Evolutionary conservation across 2,113 vertebrate genomes (phyloP).

Genomic region (Oncorhynchus keta): DNA sequence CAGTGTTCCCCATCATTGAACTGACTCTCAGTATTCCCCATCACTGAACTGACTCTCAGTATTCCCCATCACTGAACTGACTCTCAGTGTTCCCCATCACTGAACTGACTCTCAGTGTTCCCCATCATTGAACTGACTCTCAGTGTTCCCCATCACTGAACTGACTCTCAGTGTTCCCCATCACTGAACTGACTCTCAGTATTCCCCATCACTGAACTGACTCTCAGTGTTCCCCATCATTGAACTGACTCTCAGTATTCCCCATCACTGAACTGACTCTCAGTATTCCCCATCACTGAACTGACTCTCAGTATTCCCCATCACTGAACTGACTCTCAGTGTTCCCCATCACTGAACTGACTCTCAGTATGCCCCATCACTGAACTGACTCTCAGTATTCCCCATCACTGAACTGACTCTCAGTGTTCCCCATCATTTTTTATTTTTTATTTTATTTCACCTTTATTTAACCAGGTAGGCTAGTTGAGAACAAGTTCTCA

Average conservation of each 20-base stretch:
- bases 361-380: too few relatives aligned
- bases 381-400: too few relatives aligned
- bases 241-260: constrained; percentile 23
- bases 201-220: too few relatives aligned
- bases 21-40: constrained; percentile 25
- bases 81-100: constrained; percentile 27
- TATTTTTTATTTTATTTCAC: too few relatives aligned
- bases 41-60: neutral
- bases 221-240: too few relatives aligned
- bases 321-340: neutral
- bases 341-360: constrained; percentile 56
- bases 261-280: constrained; percentile 56
- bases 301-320: too few relatives aligned
- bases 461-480: too few relatives aligned
- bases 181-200: constrained; percentile 53
- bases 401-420: neutral
- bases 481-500: too few relatives aligned
- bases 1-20: too few relatives aligned
- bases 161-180: constrained; percentile 40
- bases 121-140: too few relatives aligned
- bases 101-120: neutral
- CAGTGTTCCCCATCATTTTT: constrained; percentile 57
- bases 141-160: too few relatives aligned
- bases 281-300: too few relatives aligned
- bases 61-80: neutral